A percentile compares a stretch with the other conserved stretches of the same genome.
These are phyloP conservation scores for Circaetus cinerascens DNA, from an alignment of 2,113 vertebrate species.

Conservation along the genomic window DNA sequence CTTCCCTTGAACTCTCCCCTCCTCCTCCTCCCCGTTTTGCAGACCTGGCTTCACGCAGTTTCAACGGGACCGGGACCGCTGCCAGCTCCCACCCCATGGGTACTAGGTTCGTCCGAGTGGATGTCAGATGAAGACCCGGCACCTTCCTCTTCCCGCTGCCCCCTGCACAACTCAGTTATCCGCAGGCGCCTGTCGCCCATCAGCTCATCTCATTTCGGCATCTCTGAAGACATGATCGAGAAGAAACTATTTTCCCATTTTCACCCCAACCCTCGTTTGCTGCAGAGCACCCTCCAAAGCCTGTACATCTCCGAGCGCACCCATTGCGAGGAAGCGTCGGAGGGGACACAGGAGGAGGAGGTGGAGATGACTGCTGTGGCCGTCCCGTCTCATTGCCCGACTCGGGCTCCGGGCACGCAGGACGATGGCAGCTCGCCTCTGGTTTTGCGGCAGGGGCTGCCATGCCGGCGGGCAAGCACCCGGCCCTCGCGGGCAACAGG, in stretches of 20 bases:
- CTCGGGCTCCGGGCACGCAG: fast-evolving
- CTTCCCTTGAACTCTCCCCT: neutral
- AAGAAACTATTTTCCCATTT: neutral
- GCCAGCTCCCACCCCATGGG: neutral
- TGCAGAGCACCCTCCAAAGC: neutral
- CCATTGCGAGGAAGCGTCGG: fast-evolving
- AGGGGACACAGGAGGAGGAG: neutral
- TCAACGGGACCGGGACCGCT: fast-evolving
- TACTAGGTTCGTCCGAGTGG: fast-evolving
- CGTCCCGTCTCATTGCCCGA: neutral
- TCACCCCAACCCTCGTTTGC: neutral
- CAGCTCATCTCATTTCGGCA: neutral
- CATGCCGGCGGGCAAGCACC: neutral
- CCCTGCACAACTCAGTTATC: neutral
- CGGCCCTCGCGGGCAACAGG: fast-evolving
- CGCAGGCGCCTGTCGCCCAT: neutral
- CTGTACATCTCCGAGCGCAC: fast-evolving
- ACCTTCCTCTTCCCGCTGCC: neutral
- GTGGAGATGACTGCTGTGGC: fast-evolving
- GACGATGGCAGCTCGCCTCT: neutral
- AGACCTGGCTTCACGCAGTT: neutral
- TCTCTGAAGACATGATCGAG: neutral
- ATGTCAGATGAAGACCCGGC: neutral
- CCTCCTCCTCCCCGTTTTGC: neutral
- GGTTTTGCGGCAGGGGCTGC: neutral